Evolutionary conservation across 2,797 vertebrate genomes (phyloP), one percentile per base, ranked within the genome.

Genomic region (Diplodus sargus): DNA sequence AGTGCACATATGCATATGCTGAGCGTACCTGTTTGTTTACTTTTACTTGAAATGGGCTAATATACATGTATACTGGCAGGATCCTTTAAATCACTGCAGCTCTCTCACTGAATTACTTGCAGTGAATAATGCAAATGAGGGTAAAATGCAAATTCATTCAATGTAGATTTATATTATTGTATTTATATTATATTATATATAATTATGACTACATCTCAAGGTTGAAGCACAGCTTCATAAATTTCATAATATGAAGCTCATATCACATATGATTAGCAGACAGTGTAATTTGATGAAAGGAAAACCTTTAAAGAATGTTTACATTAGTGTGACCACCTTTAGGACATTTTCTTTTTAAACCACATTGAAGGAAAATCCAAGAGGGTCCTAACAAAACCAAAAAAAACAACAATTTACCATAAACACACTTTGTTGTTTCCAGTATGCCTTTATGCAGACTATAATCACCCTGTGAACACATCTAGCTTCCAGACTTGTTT

Each of bases 381-480:
- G 13, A 8, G 45, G 34, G 52, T 54, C 56, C 56, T 65, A 51
- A 30, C 59, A 45, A 63, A 73, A 65, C 56, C 65, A 51, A 30
- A 67, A 45, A 63, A 76, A 65, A n/a, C n/a, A n/a, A 5, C 49
- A 65, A 43, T n/a, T 23, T 52, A 71, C 22, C 42, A 5, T 2
- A 52, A 70, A 68, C 12, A 53, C 18, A 30, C 51, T 30, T 83
- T 58, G 28, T 23, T 54, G 22, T 62, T 79, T 60, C 17, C 22
- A 61, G 6, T 23, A 17, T 71, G 65, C 74, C 25, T 42, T 51
- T 20, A 49, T 48, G 49, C 25, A 28, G 16, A 15, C 49, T 30
- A 62, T 71, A 69, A 68, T 73, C 70, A 53, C 9, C 25, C 23
- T 69, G 83, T 76, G 70, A 77, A 71, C 53, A 6, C 3, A 65